Evolutionary conservation across 2,113 vertebrate species (phyloP).

Genomic region (Holacanthus passer): DNA sequence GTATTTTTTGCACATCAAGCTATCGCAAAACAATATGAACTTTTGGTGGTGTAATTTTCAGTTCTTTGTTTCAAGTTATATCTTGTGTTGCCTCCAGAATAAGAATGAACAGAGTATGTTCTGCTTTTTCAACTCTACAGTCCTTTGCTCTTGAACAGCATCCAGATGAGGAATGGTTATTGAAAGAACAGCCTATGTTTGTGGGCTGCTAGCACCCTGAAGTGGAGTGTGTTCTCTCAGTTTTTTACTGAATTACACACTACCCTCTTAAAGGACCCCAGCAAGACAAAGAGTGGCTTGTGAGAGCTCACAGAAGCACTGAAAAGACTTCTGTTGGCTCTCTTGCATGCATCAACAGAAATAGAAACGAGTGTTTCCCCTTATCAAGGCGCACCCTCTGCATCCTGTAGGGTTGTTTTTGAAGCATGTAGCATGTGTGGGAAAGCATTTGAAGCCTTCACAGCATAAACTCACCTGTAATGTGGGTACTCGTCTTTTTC

Average conservation of each 20-base stretch:
- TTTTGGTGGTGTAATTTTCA: background rate
- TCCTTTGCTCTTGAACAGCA: background rate
- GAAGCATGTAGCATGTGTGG: background rate
- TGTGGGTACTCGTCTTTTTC: background rate
- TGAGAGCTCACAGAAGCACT: constrained; percentile 41
- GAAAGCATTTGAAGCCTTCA: background rate
- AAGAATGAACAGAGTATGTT: background rate
- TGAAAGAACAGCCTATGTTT: background rate
- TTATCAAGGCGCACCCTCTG: background rate
- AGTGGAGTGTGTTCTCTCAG: constrained; percentile 26
- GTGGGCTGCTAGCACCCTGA: background rate
- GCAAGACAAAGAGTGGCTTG: constrained; percentile 67
- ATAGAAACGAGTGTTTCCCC: background rate
- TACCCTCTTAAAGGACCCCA: constrained; percentile 43
- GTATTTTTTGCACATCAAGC: no score
- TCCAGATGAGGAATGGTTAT: background rate
- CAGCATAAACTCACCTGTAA: constrained; percentile 37
- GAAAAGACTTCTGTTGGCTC: constrained; percentile 20
- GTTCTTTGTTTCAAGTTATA: background rate
- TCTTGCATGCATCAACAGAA: background rate
- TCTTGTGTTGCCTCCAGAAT: background rate
- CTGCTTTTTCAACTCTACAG: background rate
- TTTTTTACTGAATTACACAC: constrained; percentile 59
- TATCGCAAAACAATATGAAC: no score
- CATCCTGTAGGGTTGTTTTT: background rate